Evolutionary conservation across 2,113 vertebrate genomes (phyloP), one percentile per base, ranked within the genome.

Genomic region (Mugil cephalus): DNA sequence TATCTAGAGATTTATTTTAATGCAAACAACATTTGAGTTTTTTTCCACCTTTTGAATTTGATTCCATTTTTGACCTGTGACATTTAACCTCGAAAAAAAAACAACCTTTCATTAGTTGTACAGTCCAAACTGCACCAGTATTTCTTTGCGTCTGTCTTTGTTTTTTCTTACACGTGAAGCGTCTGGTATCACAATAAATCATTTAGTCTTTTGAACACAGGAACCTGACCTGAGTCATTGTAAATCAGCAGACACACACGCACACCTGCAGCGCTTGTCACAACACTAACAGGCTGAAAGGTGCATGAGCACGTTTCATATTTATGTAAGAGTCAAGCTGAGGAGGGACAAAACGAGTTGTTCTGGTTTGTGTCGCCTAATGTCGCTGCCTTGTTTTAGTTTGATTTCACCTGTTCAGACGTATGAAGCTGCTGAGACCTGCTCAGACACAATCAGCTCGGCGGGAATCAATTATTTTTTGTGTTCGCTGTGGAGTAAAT

Each of bases 331-430:
- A 2, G 24, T 30, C 24, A 34, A 8, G 54, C 50, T 19, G 19
- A 63, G 38, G 10, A 65, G 55, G 39, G 74, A 50, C 61, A 1
- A 35, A 89, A 90, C 87, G 0, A 66, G 90, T 85, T 58, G 56
- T 52, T 89, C 88, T 0, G 70, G 84, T 89, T 86, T 66, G 43
- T 35, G 65, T 61, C 4, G 0, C 4, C 18, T 14, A 0, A n/a
- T 7, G n/a, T 43, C 14, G 1, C 40, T 1, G 5, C 36, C n/a
- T 10, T 18, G 3, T 24, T n/a, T 12, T 13, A n/a, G 4, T 39
- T 60, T 34, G 11, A 4, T 24, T 17, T 34, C 0, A 6, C 5
- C 15, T 36, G 0, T 17, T 9, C n/a, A 17, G 13, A 4, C 21
- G 11, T 13, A 18, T 48, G 13, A 17, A 9, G 21, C 48, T 21